Evolutionary conservation across 2,888 invertebrate genomes (phyloP), one percentile per base, ranked within the genome.

Genomic region (Idaea straminata): DNA sequence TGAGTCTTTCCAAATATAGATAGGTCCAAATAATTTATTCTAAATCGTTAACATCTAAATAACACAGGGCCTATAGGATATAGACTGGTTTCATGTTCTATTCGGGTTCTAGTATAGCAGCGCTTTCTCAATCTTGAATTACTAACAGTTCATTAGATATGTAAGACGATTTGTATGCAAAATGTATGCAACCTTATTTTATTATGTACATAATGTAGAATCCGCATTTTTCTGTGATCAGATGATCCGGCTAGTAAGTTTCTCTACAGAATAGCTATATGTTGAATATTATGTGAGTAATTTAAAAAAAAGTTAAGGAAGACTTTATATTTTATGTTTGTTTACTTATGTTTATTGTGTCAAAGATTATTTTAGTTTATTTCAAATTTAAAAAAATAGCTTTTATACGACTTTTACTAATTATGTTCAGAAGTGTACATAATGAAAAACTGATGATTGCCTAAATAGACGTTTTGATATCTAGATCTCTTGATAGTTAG

Each of bases 91-190:
- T 47, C 47, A 47, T 47, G 10, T 47, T 25, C 3, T 25, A 25
- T 25, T 47, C 47, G 47, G 13, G 13, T 47, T 47, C 47, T 13
- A 47, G 47, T 13, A 13, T 10, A 3, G 13, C 47, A 47, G 47
- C 47, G 47, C 47, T 47, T 47, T 47, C 47, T 47, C 47, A 47
- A 47, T 47, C 47, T 47, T 47, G 10, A 13, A 47, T 10, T 47
- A 47, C 47, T 47, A 47, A 47, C 47, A 47, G 47, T 47, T 47
- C 47, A 47, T 47, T 47, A 47, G 47, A 47, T 47, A 47, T 7
- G 47, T 47, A 47, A 47, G 47, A 47, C 47, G 47, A 47, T 47
- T 47, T 47, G 47, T 47, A 47, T 47, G 47, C 47, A 47, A 47
- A 47, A 47, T 47, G 47, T 10, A 47, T 47, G 47, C 47, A 47